Evolutionary conservation across 2,797 vertebrate genomes (phyloP).

Genomic region (Bovichtus variegatus): DNA sequence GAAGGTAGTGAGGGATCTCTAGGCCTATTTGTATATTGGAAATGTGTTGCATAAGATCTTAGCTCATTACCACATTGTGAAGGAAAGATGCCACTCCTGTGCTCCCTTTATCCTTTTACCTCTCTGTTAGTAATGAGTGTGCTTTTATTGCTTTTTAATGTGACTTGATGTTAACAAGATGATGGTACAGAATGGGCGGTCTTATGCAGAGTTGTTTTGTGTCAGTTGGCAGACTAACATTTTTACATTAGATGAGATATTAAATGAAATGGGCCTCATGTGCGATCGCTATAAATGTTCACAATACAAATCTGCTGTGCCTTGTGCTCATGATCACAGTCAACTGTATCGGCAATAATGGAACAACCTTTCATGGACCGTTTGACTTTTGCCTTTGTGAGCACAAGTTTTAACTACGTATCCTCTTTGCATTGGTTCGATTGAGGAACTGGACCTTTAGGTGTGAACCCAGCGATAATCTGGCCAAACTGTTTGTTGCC

Average conservation of each 20-base stretch:
- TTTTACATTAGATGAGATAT: slow-evolving; percentile 2
- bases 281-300: not conserved
- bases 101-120: slow-evolving; percentile 16
- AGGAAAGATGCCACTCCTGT: slow-evolving; percentile 20
- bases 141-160: not conserved
- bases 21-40: slow-evolving; percentile 44
- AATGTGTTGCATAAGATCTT: slow-evolving; percentile 62
- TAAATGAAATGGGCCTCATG: not conserved
- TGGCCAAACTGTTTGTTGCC: not conserved
- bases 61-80: slow-evolving; percentile 32
- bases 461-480: too few relatives aligned
- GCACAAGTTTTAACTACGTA: too few relatives aligned
- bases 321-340: too few relatives aligned
- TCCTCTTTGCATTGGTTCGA: too few relatives aligned
- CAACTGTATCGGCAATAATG: too few relatives aligned
- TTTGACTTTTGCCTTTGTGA: too few relatives aligned
- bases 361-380: too few relatives aligned
- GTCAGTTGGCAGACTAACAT: not conserved
- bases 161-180: not conserved
- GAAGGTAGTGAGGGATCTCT: slow-evolving; percentile 14
- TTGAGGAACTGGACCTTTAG: too few relatives aligned
- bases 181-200: not conserved
- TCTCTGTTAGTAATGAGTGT: not conserved
- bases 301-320: not conserved
- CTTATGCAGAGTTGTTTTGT: not conserved